A percentile compares a stretch with the other conserved stretches of the same genome.
Evolutionary conservation across 2,113 vertebrate species (phyloP).

Genomic region (Gallinago media): DNA sequence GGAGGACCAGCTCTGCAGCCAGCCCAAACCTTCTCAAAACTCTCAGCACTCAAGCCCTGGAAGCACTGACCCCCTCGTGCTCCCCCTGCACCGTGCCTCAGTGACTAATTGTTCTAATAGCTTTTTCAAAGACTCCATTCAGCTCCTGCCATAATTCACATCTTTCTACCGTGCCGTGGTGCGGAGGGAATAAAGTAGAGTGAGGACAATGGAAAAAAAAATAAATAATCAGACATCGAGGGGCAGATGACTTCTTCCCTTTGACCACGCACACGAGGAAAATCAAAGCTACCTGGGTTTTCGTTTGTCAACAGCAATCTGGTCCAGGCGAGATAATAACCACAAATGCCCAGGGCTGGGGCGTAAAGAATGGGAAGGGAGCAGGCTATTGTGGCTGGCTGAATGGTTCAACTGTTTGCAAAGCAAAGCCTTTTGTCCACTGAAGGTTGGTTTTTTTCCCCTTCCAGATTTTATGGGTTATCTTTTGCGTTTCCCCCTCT

Average conservation of each 20-base stretch:
- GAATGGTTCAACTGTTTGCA: background rate
- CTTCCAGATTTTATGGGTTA: background rate
- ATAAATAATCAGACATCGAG: background rate
- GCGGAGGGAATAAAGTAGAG: background rate
- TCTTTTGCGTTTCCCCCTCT: background rate
- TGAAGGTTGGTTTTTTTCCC: background rate
- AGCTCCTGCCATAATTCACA: background rate
- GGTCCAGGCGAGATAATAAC: conserved; percentile 19
- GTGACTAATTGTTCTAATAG: background rate
- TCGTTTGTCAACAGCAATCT: background rate
- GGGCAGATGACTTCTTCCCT: background rate
- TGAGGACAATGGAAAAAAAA: background rate
- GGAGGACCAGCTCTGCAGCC: background rate
- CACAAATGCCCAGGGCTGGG: background rate
- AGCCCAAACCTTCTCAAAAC: background rate
- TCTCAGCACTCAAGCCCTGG: accelerated
- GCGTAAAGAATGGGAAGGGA: background rate
- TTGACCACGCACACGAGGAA: background rate
- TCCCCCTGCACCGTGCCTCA: background rate
- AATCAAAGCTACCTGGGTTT: background rate
- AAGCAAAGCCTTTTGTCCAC: background rate
- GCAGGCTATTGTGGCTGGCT: background rate
- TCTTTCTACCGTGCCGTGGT: background rate
- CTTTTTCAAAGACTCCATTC: background rate
- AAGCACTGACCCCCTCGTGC: background rate